phyloP scores from a whole-genome alignment of 2,113 vertebrate genomes.

The Manacus vitellinus region DNA sequence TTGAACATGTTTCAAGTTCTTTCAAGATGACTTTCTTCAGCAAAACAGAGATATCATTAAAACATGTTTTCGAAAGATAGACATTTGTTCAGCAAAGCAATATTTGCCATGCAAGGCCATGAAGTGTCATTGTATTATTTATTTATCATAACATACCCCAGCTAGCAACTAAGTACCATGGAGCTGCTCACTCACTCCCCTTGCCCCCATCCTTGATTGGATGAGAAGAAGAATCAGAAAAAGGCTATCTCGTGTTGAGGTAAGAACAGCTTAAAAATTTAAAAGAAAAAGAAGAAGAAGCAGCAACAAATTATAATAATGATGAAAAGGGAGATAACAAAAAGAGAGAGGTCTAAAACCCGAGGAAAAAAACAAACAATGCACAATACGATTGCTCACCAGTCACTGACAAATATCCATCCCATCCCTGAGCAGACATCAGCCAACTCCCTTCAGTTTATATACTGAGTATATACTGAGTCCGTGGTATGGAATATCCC shows the following conservation, averaged over 20 bases:
- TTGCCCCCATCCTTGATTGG: rapidly evolving
- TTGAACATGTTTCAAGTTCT: background rate
- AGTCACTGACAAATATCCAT: background rate
- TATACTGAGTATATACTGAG: rapidly evolving
- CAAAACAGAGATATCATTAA: background rate
- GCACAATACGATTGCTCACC: background rate
- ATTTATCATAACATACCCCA: background rate
- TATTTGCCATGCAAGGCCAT: background rate
- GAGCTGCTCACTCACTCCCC: rapidly evolving
- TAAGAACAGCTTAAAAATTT: background rate
- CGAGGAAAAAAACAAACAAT: background rate
- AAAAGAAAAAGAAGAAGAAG: too few species aligned
- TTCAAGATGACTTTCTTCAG: background rate
- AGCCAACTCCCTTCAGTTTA: rapidly evolving
- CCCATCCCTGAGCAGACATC: rapidly evolving
- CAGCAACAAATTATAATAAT: background rate
- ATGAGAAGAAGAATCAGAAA: background rate
- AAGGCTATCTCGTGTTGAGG: background rate
- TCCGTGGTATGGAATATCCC: rapidly evolving
- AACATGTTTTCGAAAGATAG: background rate
- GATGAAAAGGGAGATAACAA: background rate
- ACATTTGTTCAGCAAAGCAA: background rate
- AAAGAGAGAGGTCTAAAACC: background rate
- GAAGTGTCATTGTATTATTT: background rate
- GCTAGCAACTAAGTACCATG: background rate